These are phyloP conservation scores for Callipepla squamata DNA, from an alignment of 2,113 vertebrate species.

Conservation along the genomic window DNA sequence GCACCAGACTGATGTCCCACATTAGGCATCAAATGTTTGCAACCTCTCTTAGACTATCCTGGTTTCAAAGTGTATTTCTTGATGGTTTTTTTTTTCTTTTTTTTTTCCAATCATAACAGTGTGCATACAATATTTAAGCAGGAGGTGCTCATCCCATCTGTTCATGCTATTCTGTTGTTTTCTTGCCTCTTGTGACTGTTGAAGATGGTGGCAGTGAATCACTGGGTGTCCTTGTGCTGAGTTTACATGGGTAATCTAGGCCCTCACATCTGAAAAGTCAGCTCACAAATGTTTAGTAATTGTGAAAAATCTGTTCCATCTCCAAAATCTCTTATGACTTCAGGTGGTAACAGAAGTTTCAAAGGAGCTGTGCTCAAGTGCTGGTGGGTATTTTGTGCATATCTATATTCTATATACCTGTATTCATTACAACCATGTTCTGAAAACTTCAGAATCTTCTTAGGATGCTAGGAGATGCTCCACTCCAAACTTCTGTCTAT, in stretches of 20 bases:
- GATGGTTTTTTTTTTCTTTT: too few species aligned
- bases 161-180: background rate
- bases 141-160: background rate
- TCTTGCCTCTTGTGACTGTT: background rate
- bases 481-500: background rate
- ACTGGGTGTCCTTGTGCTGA: background rate
- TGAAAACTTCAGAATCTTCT: background rate
- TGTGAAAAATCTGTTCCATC: background rate
- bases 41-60: background rate
- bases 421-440: background rate
- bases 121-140: background rate
- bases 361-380: background rate
- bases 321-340: background rate
- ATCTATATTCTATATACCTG: background rate
- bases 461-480: background rate
- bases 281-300: background rate
- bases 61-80: background rate
- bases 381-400: background rate
- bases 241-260: background rate
- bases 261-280: background rate
- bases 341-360: background rate
- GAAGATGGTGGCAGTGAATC: background rate
- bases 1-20: background rate
- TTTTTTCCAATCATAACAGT: background rate
- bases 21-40: background rate